Conservation (phyloP, 2,888 invertebrate species). For the Diplazon laetatorius region DNA sequence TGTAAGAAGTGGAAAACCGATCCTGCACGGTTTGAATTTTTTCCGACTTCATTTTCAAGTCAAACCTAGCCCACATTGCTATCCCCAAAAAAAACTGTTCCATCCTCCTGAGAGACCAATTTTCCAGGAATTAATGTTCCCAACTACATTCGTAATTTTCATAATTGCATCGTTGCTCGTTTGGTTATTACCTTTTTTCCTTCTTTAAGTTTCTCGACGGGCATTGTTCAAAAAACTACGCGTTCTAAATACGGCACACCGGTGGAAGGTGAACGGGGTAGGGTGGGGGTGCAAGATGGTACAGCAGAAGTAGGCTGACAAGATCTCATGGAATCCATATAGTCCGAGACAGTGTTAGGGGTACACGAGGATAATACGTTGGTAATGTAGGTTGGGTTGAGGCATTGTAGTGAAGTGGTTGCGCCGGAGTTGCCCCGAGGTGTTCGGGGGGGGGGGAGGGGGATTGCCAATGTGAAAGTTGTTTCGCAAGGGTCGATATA, state of each 20-base stretch:
- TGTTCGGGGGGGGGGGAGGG: constrained; percentile 24
- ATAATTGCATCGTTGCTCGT: not conserved
- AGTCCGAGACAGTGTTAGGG: constrained; percentile 67
- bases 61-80: too few relatives aligned
- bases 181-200: not conserved
- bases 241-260: constrained; percentile 24
- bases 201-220: constrained; percentile 15
- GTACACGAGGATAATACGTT: constrained; percentile 59
- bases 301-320: constrained; percentile 25
- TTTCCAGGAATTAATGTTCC: not conserved
- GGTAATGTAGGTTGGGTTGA: constrained; percentile 66
- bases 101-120: too few relatives aligned
- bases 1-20: too few relatives aligned
- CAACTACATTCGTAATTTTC: not conserved
- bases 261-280: too few relatives aligned
- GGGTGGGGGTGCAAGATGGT: constrained; percentile 1
- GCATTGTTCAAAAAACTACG: not conserved
- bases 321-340: constrained; percentile 60
- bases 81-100: too few relatives aligned
- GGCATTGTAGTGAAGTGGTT: constrained; percentile 77
- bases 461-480: constrained; percentile 12
- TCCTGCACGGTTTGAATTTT: too few relatives aligned
- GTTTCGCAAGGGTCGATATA: constrained; percentile 40
- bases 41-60: too few relatives aligned
- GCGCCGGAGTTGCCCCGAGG: constrained; percentile 37